Conservation (phyloP, 2,888 invertebrate genomes). For the Caenorhabditis zanzibari region DNA sequence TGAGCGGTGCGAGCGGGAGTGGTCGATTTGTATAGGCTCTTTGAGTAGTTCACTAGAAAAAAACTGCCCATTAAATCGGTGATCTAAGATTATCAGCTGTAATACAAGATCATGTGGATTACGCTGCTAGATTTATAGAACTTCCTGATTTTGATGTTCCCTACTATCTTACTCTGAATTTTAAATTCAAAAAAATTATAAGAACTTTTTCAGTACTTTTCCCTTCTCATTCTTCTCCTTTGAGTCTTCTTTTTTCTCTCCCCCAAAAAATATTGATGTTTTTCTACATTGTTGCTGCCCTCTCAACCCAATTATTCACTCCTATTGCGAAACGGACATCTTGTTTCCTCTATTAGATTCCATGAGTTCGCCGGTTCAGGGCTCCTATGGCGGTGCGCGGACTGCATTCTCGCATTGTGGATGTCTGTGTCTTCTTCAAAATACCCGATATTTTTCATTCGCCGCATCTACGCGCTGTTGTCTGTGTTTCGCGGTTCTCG, state of each 20-base stretch:
- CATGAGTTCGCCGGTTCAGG: conserved; percentile 53
- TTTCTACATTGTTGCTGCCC: conserved; percentile 9
- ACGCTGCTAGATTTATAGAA: neutral
- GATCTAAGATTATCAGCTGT: conserved; percentile 44
- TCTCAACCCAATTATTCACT: conserved; percentile 39
- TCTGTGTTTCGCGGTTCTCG: conserved; percentile 60
- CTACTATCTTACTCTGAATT: neutral
- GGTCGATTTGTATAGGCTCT: conserved; percentile 29
- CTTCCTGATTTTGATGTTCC: neutral
- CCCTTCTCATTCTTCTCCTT: neutral
- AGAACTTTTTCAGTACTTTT: too few relatives aligned
- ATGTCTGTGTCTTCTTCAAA: conserved; percentile 49
- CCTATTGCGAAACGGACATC: conserved; percentile 41
- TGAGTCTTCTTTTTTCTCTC: neutral
- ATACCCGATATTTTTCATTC: conserved; percentile 20
- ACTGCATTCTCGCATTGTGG: conserved; percentile 56
- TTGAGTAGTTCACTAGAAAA: conserved; percentile 30
- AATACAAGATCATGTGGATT: conserved; percentile 1
- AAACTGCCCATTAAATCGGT: conserved; percentile 28
- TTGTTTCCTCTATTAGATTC: conserved; percentile 20
- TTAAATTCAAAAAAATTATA: too few relatives aligned
- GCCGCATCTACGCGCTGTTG: conserved; percentile 42
- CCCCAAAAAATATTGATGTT: neutral
- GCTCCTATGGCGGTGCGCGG: conserved; percentile 55
- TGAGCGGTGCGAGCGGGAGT: conserved; percentile 10